Base-by-base conservation (phyloP, 2,888 invertebrate species). In the Cephus pulcher region DNA sequence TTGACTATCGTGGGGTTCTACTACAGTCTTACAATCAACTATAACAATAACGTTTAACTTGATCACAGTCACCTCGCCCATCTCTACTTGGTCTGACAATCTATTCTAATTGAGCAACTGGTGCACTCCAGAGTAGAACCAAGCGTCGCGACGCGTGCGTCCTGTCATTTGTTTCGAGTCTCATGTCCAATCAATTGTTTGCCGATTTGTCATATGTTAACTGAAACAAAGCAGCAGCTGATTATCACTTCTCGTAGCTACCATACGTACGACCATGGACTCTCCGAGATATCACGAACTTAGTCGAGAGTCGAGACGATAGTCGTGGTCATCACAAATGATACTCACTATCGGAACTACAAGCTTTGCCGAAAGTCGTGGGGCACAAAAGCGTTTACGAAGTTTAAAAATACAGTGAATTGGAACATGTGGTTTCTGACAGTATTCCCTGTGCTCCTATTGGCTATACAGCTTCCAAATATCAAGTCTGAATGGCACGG, bases 401-500 rank as follows among this genome's bases (percentile, higher is more conserved):
- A 56, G 23, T 56, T 23, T 2, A 23, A 56, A 56, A 15, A 56
- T 56, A 56, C 56, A 56, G 56, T 15, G 23, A 56, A 56, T 2
- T 2, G 23, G 56, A 2, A 56, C 2, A 56, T 56, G 56, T 23
- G 56, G 23, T 9, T 23, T 56, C 9, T 9, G 56, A 9, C 9
- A 23, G 56, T 56, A 56, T 15, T 56, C 23, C 23, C 56, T 23
- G 56, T 56, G 56, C 56, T 56, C 9, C 9, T 56, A 23, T 23
- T 56, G 56, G 23, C 9, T 23, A 9, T 56, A 56, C 69, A 81
- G 74, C 34, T 69, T 69, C 80, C 40, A 11, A 23, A n/a, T 32
- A 32, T 71, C 12, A 34, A 32, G 3, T 74, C 76, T 12, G 76
- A 78, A 30, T 82, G 85, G 83, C 86, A 89, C 76, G 90, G 92